Conservation (phyloP, 2,888 invertebrate genomes). For the Idaea aversata region DNA sequence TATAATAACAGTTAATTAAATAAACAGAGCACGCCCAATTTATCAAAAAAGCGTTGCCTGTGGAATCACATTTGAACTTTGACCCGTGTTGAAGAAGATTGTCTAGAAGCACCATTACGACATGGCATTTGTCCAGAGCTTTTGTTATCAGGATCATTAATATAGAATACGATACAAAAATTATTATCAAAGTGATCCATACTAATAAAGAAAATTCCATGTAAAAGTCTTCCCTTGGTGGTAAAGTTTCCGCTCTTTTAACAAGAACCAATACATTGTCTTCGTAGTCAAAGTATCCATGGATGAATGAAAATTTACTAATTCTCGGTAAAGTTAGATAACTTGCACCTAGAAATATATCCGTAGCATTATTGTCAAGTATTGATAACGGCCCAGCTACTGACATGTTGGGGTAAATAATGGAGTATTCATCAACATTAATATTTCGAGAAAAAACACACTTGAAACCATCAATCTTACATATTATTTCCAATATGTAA, state of each 20-base stretch:
- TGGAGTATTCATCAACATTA: conserved; percentile 18
- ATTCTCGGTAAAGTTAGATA: conserved; percentile 33
- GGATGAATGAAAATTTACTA: conserved; percentile 38
- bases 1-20: conserved; percentile 35
- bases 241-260: conserved; percentile 33
- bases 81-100: conserved; percentile 39
- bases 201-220: conserved; percentile 41
- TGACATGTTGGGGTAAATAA: conserved; percentile 34
- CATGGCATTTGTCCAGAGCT: conserved; percentile 31
- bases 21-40: conserved; percentile 51
- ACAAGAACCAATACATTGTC: conserved; percentile 49
- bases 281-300: conserved; percentile 37
- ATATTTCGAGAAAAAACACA: not conserved
- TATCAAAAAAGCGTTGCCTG: not conserved
- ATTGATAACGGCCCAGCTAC: conserved; percentile 37
- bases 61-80: conserved; percentile 16
- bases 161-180: conserved; percentile 33
- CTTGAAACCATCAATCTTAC: not conserved
- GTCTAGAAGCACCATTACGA: conserved; percentile 41
- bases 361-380: conserved; percentile 32
- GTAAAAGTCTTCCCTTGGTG: conserved; percentile 42
- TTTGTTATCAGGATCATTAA: conserved; percentile 29
- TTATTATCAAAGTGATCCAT: conserved; percentile 39
- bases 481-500: not conserved
- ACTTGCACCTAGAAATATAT: conserved; percentile 37